Conservation (phyloP, 2,113 vertebrate species). For the Cyphomyrus plagiostoma region DNA sequence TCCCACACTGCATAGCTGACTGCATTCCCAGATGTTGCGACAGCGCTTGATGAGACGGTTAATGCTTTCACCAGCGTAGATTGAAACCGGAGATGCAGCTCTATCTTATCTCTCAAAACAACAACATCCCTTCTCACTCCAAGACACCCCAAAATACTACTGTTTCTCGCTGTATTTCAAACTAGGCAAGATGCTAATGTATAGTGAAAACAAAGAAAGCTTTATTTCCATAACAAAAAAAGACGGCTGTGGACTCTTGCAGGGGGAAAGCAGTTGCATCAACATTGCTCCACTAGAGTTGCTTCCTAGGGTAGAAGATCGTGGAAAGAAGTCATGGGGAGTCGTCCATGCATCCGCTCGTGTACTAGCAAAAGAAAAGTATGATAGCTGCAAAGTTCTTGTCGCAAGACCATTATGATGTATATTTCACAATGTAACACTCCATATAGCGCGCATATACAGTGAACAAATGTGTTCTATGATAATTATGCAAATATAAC, state of each 20-base stretch:
- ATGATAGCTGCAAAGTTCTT: background rate
- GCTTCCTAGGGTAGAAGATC: background rate
- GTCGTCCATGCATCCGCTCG: background rate
- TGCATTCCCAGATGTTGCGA: constrained; percentile 18
- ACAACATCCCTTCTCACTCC: background rate
- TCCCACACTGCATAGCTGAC: background rate
- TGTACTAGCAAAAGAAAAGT: background rate
- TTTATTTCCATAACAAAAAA: background rate
- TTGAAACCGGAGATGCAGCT: constrained; percentile 1
- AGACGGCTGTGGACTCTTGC: background rate
- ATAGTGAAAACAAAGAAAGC: background rate
- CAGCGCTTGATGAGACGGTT: background rate
- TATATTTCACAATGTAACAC: background rate
- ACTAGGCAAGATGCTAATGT: constrained; percentile 10
- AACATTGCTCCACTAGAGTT: background rate
- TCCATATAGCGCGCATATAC: background rate
- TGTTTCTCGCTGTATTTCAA: background rate
- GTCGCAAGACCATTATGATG: background rate
- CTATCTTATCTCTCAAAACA: constrained; percentile 15
- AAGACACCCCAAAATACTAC: background rate
- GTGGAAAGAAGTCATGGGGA: background rate
- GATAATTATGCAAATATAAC: background rate
- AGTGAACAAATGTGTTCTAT: background rate
- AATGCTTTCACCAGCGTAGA: constrained; percentile 3
- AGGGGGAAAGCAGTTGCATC: background rate